Evolutionary conservation across 2,888 invertebrate species (phyloP).

Genomic region (Zelleria hepariella): DNA sequence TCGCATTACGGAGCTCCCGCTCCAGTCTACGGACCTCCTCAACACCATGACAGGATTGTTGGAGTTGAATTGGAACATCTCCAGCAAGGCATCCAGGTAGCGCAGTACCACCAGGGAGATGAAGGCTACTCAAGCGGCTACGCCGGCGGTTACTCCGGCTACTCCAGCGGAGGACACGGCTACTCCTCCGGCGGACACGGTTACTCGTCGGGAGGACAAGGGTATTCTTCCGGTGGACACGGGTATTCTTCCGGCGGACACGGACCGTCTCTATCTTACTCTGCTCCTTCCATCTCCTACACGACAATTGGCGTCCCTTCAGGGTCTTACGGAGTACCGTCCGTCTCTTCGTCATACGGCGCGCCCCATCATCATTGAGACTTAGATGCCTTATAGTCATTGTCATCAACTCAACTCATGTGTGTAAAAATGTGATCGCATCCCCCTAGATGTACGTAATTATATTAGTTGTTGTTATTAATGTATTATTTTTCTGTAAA

Average conservation of each 20-base stretch:
- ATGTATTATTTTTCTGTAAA: conserved; percentile 68
- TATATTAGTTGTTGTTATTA: conserved; percentile 44
- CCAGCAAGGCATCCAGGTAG: conserved; percentile 89
- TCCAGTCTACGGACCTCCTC: conserved; percentile 77
- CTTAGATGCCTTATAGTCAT: conserved; percentile 18
- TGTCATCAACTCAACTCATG: conserved; percentile 57
- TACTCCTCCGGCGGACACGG: conserved; percentile 22
- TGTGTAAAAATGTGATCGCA: conserved; percentile 63
- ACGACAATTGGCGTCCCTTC: conserved; percentile 56
- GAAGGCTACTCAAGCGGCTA: conserved; percentile 58
- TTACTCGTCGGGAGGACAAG: conserved; percentile 27
- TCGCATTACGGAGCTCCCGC: conserved; percentile 80
- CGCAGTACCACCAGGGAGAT: conserved; percentile 84
- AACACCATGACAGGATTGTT: conserved; percentile 74
- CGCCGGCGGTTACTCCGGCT: conserved; percentile 42
- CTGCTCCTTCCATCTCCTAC: conserved; percentile 29
- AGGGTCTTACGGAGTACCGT: conserved; percentile 63
- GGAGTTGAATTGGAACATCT: conserved; percentile 88
- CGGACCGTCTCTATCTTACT: conserved; percentile 20
- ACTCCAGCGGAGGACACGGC: conserved; percentile 19
- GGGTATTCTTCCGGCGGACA: conserved; percentile 19
- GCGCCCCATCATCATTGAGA: conserved; percentile 48
- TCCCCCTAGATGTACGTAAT: conserved; percentile 54
- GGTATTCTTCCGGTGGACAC: conserved; percentile 32
- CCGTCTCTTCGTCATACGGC: conserved; percentile 58